These are phyloP conservation scores for Eumerus sabulonum DNA, from an alignment of 2,888 invertebrate genomes.

Conservation along the genomic window DNA sequence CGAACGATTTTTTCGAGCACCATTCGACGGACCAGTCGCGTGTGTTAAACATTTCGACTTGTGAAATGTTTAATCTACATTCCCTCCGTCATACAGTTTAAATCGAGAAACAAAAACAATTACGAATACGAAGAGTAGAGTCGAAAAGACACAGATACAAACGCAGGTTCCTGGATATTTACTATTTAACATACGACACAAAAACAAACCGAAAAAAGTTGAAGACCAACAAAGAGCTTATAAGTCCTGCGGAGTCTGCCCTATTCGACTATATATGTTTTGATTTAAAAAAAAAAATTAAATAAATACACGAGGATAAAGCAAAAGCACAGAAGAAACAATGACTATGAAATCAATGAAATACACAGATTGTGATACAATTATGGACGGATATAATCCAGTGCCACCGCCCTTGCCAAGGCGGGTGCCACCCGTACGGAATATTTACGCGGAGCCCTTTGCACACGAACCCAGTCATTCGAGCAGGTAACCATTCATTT, in stretches of 20 bases:
- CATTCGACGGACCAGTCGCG: constrained; percentile 16
- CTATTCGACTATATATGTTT: constrained; percentile 20
- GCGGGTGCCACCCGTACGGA: constrained; percentile 78
- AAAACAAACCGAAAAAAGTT: constrained; percentile 50
- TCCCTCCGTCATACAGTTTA: constrained; percentile 46
- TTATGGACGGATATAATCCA: constrained; percentile 80
- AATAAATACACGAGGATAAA: constrained; percentile 29
- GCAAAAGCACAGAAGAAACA: constrained; percentile 12
- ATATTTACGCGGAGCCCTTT: constrained; percentile 79
- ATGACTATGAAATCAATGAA: constrained; percentile 80
- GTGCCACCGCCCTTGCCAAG: constrained; percentile 79
- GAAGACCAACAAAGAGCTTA: constrained; percentile 36
- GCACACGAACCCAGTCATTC: constrained; percentile 79
- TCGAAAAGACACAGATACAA: no score
- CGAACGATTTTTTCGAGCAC: neutral
- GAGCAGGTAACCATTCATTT: constrained; percentile 75
- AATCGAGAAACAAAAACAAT: constrained; percentile 32
- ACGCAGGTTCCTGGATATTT: constrained; percentile 50
- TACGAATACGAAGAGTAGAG: constrained; percentile 20
- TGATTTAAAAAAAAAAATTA: constrained; percentile 19
- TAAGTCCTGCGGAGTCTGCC: constrained; percentile 16
- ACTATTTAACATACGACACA: constrained; percentile 57
- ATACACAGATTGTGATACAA: constrained; percentile 80
- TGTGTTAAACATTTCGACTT: constrained; percentile 46
- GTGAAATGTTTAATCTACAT: constrained; percentile 54